Percentiles rank a stretch among this genome's conserved stretches.
Evolutionary conservation across 2,113 vertebrate genomes (phyloP).

Genomic region (Peromyscus californicus): DNA sequence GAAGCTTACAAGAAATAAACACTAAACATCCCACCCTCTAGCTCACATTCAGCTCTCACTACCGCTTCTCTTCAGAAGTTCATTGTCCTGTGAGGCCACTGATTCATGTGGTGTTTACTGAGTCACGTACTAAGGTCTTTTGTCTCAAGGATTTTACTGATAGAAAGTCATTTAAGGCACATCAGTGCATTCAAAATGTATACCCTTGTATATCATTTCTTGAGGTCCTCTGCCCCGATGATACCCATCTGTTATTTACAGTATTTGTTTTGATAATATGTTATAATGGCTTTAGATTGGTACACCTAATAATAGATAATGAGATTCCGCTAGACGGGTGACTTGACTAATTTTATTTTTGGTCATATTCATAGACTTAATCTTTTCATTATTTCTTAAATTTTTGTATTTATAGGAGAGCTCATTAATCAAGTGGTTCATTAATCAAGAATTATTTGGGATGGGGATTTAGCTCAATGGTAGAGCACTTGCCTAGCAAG

Average conservation of each 20-base stretch:
- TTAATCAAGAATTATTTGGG: not conserved
- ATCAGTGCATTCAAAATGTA: not conserved
- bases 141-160: not conserved
- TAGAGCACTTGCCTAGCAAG: no score
- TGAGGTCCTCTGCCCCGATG: not conserved
- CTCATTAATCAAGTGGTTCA: not conserved
- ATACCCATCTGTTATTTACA: not conserved
- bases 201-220: not conserved
- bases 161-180: not conserved
- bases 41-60: not conserved
- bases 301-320: not conserved
- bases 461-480: no score
- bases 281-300: not conserved
- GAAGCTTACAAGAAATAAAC: constrained; percentile 8
- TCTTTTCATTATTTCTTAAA: not conserved
- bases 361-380: not conserved
- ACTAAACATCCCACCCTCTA: not conserved
- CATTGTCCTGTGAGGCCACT: not conserved
- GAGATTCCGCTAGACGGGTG: not conserved
- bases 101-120: not conserved
- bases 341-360: not conserved
- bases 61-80: not conserved
- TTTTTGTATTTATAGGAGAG: not conserved
- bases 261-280: not conserved
- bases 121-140: not conserved